Percentiles rank a stretch among this genome's conserved stretches.
Conservation (phyloP, 2,797 vertebrate species). For the Prunella strophiata region DNA sequence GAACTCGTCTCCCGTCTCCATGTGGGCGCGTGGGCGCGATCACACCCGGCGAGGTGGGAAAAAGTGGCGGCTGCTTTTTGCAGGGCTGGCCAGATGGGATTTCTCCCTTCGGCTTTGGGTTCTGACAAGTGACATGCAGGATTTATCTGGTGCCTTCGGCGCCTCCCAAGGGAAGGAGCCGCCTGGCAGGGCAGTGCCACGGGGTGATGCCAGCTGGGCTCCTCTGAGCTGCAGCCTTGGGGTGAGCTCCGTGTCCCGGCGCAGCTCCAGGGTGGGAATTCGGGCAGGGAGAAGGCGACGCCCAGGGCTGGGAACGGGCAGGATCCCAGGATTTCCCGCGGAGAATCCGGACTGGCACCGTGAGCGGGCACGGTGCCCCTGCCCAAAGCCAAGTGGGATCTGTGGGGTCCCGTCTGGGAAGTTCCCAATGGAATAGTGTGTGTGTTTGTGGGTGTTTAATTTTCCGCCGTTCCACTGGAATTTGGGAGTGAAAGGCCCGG, state of each 20-base stretch:
- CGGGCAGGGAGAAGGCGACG: neutral
- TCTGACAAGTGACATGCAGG: constrained; percentile 10
- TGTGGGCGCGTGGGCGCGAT: neutral
- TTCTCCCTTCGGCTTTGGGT: neutral
- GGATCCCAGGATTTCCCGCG: neutral
- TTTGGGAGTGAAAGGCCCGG: neutral
- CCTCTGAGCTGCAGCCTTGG: neutral
- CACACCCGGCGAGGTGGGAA: constrained; percentile 22
- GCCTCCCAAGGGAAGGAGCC: neutral
- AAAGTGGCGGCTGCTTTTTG: constrained; percentile 36
- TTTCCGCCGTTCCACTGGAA: neutral
- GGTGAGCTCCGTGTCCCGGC: accelerated
- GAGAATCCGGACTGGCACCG: neutral
- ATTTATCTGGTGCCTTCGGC: neutral
- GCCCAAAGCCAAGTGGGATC: accelerated
- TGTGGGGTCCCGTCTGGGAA: neutral
- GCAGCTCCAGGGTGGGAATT: neutral
- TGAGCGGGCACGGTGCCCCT: neutral
- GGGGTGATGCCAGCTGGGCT: neutral
- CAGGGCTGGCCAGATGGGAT: constrained; percentile 34
- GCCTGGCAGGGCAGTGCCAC: neutral
- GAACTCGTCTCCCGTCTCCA: neutral
- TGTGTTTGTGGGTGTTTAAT: neutral
- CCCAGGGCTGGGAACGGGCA: neutral
- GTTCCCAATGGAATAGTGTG: accelerated